A percentile compares a stretch with the other conserved stretches of the same genome.
Evolutionary conservation across 30 jellyfish, hydroid and myxozoan genomes (phyloP).

Genomic region (Rhopilema esculentum): DNA sequence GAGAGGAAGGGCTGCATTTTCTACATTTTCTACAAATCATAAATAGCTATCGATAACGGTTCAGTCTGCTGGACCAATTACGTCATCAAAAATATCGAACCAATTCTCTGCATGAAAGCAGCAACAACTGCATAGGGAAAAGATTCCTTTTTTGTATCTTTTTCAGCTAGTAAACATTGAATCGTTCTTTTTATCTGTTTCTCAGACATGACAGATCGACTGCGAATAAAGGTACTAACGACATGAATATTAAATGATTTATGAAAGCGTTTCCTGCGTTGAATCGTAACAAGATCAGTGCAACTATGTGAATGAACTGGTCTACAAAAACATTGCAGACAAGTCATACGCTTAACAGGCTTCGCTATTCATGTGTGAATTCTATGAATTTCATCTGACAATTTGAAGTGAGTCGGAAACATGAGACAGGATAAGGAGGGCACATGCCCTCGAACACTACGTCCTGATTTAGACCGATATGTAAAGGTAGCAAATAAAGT

Average conservation of each 20-base stretch:
- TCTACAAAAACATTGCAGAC: background rate
- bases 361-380: background rate
- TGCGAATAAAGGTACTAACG: background rate
- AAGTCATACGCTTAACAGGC: background rate
- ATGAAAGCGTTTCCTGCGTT: constrained; percentile 24
- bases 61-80: too few species aligned
- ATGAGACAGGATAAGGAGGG: constrained; percentile 7
- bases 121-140: background rate
- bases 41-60: too few species aligned
- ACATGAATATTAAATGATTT: background rate
- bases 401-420: constrained; percentile 15
- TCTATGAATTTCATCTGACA: background rate
- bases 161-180: background rate
- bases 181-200: background rate
- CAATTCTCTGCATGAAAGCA: too few species aligned
- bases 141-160: too few species aligned
- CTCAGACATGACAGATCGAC: background rate
- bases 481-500: too few species aligned
- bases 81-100: too few species aligned
- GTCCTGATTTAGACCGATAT: background rate
- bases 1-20: too few species aligned
- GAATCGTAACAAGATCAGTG: constrained; percentile 24
- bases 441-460: background rate
- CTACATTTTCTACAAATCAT: too few species aligned
- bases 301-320: background rate